Base-by-base conservation (phyloP, 2,113 vertebrate species). In the Regulus satrapa region DNA sequence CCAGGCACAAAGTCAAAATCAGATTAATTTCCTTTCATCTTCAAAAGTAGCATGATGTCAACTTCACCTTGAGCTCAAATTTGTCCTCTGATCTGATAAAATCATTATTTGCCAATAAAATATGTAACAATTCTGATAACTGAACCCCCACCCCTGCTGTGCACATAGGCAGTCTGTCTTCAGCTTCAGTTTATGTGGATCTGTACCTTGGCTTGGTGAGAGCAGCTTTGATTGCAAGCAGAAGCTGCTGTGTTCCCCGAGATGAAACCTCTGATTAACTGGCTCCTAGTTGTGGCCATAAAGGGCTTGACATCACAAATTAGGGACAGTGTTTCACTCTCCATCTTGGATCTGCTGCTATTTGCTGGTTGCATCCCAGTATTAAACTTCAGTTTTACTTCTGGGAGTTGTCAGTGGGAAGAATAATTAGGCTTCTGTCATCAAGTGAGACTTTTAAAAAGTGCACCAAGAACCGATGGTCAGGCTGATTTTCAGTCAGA, bases 71-170 rank as follows among this genome's bases (percentile, higher is more conserved):
- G 73, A 95, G 68, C 73, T 89, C 46, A 69, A 77, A 71, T 87
- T 74, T 81, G 36, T 69, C 61, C 80, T 85, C 61, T 81, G 52
- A 59, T 84, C 51, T 62, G 61, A 89, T 91, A 58, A 92, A 89
- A 85, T 67, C 61, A 59, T 87, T 87, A 85, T 91, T 87, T 97
- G 56, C 73, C 84, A 78, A 77, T 87, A 89, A 92, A 89, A 94
- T n/a, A 43, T 7, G 14, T 56, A 32, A 36, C 43, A 63, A n/a
- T 71, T 62, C 32, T 68, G 17, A 23, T 94, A 17, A 51, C 26
- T 54, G 32, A 32, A 91, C 48, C 64, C 40, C 5, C 20, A 32
- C 3, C 34, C 49, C 43, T 77, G 31, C 64, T 78, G 84, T 67
- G 77, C 61, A 28, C 38, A 18, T 61, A 58, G 46, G 21, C 52